Base-by-base conservation (phyloP, 2,888 invertebrate genomes). In the Margaritifera margaritifera region DNA sequence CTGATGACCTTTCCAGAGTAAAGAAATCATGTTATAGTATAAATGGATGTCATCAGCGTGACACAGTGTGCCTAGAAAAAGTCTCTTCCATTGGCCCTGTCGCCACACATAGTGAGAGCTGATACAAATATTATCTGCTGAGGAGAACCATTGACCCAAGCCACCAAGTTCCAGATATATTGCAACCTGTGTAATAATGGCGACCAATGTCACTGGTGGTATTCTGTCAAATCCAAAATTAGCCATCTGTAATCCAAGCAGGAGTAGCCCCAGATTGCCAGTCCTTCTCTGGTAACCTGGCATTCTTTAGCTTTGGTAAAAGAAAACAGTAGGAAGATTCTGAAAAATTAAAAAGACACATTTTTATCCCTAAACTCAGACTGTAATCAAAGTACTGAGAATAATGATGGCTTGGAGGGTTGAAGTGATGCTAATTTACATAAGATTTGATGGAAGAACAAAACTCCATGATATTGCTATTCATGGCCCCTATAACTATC, bases 1-100 rank as follows among this genome's bases (percentile, higher is more conserved):
- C 64, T 90, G 89, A 24, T 89, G 87, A 3, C 93, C 93, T 87
- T 93, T 93, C 71, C 92, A 89, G 55, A 93, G 87, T 69, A 92
- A 92, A 4, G 93, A 93, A 27, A 91, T 88, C 93, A 93, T 93
- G 93, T 87, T 69, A 92, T 92, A 4, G 93, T 93, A 27, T 91
- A 88, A 93, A 93, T 93, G 85, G 92, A 93, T 72, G 93, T 90
- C 51, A 92, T 90, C 4, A 92, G 92, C 24, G 92, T 79, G 51
- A 85, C 92, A 93, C 72, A 93, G 90, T 51, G 92, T 90, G 4
- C 92, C 92, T 24, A 92, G 79, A 50, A 93, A 71, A 22, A 93
- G 89, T 15, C 83, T 80, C 62, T 74, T 69, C 83, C 80, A 89
- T 65, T 85, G 81, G 25, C 74, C 66, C 57, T 81, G 62, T 42